Percentiles rank a stretch among this genome's conserved stretches.
phyloP scores from a whole-genome alignment of 2,888 invertebrate species.

The Ochropleura plecta region DNA sequence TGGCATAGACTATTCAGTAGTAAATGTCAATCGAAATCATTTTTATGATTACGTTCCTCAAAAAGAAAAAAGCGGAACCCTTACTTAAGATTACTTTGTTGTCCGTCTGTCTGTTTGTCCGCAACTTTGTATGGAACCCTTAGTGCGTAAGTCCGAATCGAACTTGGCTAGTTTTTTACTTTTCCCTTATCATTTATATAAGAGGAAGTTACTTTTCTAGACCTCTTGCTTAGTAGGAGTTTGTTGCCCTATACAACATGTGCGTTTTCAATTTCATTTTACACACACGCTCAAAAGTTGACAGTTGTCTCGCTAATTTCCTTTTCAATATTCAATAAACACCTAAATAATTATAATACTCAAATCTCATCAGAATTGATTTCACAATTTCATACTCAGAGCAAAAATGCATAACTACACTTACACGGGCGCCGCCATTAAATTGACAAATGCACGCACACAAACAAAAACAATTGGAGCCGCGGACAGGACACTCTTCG shows the following conservation, averaged over 20 bases:
- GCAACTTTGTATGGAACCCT: no score
- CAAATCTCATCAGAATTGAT: conserved; percentile 26
- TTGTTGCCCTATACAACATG: not conserved
- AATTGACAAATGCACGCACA: conserved; percentile 79
- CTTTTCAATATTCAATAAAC: conserved; percentile 17
- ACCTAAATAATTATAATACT: not conserved
- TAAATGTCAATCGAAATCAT: not conserved
- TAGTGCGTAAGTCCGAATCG: no score
- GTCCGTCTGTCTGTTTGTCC: no score
- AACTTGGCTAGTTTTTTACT: not conserved
- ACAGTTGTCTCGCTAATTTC: conserved; percentile 18
- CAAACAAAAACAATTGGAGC: conserved; percentile 69
- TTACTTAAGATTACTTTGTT: no score
- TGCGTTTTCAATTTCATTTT: not conserved
- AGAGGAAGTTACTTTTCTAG: not conserved
- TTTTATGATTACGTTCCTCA: not conserved
- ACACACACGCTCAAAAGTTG: not conserved
- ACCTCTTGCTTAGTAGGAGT: not conserved
- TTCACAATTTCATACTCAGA: conserved; percentile 59
- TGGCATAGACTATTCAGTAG: not conserved
- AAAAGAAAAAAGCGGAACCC: no score
- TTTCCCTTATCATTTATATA: not conserved
- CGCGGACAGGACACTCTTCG: conserved; percentile 53
- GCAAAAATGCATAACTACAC: conserved; percentile 69
- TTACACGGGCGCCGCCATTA: conserved; percentile 62